A percentile compares a stretch with the other conserved stretches of the same genome.
Conservation (phyloP, 2,888 invertebrate genomes). For the Dicyrtoma fusca region DNA sequence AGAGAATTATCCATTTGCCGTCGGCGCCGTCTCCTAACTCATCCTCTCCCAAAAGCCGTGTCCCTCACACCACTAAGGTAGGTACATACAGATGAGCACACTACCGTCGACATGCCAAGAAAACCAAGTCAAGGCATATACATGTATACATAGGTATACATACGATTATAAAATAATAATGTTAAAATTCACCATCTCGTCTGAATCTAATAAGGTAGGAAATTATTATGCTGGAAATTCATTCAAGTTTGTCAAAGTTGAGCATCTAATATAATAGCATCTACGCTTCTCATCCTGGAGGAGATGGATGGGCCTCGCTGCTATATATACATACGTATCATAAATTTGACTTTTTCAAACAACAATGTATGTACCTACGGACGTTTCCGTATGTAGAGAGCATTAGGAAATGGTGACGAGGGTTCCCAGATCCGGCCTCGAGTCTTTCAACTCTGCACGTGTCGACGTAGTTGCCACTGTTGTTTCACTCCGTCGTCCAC, state of each 20-base stretch:
- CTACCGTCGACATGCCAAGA: no score
- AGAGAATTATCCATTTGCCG: conserved; percentile 32
- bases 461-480: not conserved
- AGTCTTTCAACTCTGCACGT: no score
- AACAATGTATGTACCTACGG: conserved; percentile 14
- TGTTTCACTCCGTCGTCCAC: not conserved
- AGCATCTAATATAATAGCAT: not conserved
- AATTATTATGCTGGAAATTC: conserved; percentile 8
- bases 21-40: conserved; percentile 13
- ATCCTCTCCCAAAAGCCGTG: not conserved
- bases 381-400: not conserved
- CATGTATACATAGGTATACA: not conserved
- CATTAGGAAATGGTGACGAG: conserved; percentile 9
- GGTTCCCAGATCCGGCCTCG: not conserved
- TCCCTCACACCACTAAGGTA: no score
- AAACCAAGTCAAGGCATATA: not conserved
- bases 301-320: no score
- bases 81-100: no score
- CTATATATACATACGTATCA: conserved; percentile 14
- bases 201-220: not conserved
- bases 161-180: conserved; percentile 1
- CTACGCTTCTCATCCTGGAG: not conserved
- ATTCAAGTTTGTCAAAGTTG: conserved; percentile 4
- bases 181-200: conserved; percentile 9
- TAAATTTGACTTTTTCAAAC: not conserved